phyloP scores from a whole-genome alignment of 2,888 invertebrate species.

The Ceriagrion tenellum region DNA sequence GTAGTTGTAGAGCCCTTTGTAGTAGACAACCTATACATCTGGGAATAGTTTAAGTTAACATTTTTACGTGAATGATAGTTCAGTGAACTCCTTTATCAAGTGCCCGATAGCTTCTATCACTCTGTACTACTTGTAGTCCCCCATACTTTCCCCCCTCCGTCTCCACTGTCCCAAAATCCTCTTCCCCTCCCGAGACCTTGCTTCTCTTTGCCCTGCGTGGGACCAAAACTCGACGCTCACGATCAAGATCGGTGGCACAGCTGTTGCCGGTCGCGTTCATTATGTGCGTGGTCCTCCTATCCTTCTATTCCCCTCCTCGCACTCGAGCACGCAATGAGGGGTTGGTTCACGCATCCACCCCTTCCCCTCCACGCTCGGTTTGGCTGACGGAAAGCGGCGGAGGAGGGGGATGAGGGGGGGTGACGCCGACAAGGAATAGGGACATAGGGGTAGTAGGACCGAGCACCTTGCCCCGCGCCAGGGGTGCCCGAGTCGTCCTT shows the following conservation, averaged over 20 bases:
- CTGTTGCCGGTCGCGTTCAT: constrained; percentile 32
- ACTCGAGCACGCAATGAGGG: background rate
- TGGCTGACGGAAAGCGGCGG: background rate
- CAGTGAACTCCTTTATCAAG: no score
- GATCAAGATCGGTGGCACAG: constrained; percentile 9
- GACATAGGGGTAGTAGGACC: background rate
- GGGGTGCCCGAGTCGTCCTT: no score
- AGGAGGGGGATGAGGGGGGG: no score
- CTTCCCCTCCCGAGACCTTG: background rate
- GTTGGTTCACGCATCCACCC: background rate
- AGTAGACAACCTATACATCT: no score
- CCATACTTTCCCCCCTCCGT: no score
- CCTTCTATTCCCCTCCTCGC: background rate
- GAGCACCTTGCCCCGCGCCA: background rate
- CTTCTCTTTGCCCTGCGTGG: background rate
- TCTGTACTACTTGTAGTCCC: no score
- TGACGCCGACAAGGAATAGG: background rate
- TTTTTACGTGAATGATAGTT: no score
- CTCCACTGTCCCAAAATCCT: no score
- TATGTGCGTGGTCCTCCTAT: background rate
- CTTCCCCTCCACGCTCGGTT: background rate
- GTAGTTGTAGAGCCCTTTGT: no score
- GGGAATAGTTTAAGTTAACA: no score
- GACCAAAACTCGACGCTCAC: background rate
- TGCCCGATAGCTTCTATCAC: no score